A percentile compares a stretch with the other conserved stretches of the same genome.
Evolutionary conservation across 2,888 invertebrate genomes (phyloP).

Genomic region (Tachina grossa): DNA sequence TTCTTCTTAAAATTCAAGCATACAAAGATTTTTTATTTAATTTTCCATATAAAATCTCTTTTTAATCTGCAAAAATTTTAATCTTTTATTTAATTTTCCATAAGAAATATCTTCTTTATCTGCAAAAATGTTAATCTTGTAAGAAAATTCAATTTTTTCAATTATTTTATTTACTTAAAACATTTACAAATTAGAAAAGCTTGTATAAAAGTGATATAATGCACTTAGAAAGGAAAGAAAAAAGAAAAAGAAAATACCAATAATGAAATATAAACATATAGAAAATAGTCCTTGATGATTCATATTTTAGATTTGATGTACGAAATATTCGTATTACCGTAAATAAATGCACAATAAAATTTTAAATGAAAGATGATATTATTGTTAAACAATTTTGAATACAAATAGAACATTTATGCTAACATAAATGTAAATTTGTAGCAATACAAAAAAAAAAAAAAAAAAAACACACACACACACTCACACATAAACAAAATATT

Average conservation of each 20-base stretch:
- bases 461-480: background rate
- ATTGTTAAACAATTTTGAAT: constrained; percentile 45
- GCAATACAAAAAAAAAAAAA: background rate
- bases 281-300: constrained; percentile 16
- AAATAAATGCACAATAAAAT: constrained; percentile 39
- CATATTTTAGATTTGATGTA: constrained; percentile 23
- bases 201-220: background rate
- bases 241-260: background rate
- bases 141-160: background rate
- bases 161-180: constrained; percentile 6
- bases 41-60: background rate
- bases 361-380: constrained; percentile 28
- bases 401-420: constrained; percentile 27
- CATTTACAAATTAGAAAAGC: background rate
- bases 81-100: background rate
- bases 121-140: background rate
- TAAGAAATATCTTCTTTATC: background rate
- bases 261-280: constrained; percentile 15
- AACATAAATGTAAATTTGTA: background rate
- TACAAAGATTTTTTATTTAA: background rate
- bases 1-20: background rate
- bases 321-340: background rate
- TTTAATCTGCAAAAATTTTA: background rate
- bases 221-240: background rate
- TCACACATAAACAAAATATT: background rate